phyloP scores from a whole-genome alignment of 92 coral and sea anemone genomes.

The Pocillopora grandis region DNA sequence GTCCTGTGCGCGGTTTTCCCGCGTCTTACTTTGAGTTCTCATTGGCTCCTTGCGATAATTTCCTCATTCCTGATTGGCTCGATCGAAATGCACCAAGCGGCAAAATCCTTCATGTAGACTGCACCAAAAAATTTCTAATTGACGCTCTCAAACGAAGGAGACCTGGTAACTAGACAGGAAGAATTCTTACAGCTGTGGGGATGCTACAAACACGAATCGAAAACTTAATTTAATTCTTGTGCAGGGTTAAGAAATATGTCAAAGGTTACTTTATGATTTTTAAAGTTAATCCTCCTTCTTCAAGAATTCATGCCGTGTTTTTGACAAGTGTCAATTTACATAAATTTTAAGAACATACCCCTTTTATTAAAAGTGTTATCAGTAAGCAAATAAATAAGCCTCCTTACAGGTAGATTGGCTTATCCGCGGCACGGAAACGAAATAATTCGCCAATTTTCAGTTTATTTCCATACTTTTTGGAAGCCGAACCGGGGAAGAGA shows the following conservation, averaged over 20 bases:
- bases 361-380: conserved; percentile 6
- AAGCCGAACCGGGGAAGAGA: no score
- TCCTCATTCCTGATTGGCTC: no score
- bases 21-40: no score
- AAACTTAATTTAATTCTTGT: not conserved
- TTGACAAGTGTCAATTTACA: conserved; percentile 10
- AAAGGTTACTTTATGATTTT: not conserved
- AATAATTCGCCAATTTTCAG: not conserved
- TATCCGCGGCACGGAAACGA: not conserved
- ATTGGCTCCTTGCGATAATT: no score
- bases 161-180: not conserved
- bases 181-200: not conserved
- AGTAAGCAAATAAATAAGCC: not conserved
- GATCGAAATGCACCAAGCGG: no score
- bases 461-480: not conserved
- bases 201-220: not conserved
- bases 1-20: no score
- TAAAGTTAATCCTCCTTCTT: not conserved
- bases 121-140: not conserved
- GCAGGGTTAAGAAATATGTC: not conserved
- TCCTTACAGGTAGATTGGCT: not conserved
- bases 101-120: not conserved
- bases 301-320: not conserved
- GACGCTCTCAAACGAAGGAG: not conserved
- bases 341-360: not conserved